Evolutionary conservation across 2,113 vertebrate genomes (phyloP).

Genomic region (Mormyrus iriodes): DNA sequence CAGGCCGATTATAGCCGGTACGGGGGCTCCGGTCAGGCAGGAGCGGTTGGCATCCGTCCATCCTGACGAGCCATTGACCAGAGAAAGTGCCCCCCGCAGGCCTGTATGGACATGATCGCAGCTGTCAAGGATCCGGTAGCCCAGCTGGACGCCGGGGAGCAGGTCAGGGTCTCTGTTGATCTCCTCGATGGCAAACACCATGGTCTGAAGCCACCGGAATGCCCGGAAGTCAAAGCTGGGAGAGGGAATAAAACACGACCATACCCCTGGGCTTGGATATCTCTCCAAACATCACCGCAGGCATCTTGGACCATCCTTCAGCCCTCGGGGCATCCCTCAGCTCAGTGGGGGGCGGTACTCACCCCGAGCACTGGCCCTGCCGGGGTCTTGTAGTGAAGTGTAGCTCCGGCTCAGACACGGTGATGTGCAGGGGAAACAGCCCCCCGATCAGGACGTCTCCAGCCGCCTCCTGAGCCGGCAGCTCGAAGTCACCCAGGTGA

Average conservation of each 20-base stretch:
- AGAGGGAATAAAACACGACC: not conserved
- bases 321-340: not conserved
- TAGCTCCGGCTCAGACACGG: constrained; percentile 33
- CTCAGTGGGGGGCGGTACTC: constrained; percentile 22
- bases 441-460: constrained; percentile 61
- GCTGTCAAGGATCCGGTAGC: constrained; percentile 52
- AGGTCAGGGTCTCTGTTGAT: constrained; percentile 36
- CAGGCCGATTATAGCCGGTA: constrained; percentile 58
- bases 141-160: constrained; percentile 41
- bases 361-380: constrained; percentile 50
- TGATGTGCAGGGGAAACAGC: constrained; percentile 58
- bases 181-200: constrained; percentile 46
- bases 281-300: not conserved
- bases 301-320: not conserved
- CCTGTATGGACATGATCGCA: constrained; percentile 58
- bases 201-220: constrained; percentile 46
- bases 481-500: constrained; percentile 36
- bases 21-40: constrained; percentile 48
- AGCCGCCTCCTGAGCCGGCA: constrained; percentile 36
- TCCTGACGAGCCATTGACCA: constrained; percentile 37
- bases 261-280: not conserved
- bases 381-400: constrained; percentile 44
- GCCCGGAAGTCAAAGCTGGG: constrained; percentile 54
- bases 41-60: not conserved
- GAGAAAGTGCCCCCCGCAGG: constrained; percentile 45